Conservation (phyloP, 2,888 invertebrate genomes). For the Danaus chrysippus region DNA sequence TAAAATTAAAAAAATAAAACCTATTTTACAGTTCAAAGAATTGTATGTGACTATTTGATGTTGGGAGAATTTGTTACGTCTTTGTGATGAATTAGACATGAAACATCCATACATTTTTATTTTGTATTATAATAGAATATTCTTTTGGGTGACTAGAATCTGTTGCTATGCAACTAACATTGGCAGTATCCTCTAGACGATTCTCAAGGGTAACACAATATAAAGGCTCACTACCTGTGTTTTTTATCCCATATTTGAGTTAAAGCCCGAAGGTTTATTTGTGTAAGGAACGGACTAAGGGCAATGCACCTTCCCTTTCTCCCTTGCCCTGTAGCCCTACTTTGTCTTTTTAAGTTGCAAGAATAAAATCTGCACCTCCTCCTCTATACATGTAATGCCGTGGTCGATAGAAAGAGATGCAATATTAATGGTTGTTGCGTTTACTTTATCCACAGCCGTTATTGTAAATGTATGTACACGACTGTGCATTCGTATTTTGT, state of each 20-base stretch:
- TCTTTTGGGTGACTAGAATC: neutral
- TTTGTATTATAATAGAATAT: neutral
- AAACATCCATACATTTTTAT: no score
- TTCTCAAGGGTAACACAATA: conserved; percentile 70
- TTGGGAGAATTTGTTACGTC: no score
- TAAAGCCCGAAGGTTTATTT: conserved; percentile 68
- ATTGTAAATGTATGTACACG: conserved; percentile 46
- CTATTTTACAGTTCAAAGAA: no score
- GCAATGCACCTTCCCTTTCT: conserved; percentile 75
- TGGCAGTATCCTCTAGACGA: conserved; percentile 64
- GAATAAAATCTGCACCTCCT: conserved; percentile 56
- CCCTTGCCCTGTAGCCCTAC: conserved; percentile 78
- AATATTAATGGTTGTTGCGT: conserved; percentile 55
- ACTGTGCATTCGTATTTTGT: conserved; percentile 60
- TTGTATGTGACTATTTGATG: no score
- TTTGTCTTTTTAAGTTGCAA: conserved; percentile 65
- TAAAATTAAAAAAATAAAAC: no score
- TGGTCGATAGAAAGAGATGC: conserved; percentile 69
- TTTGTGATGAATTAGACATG: no score
- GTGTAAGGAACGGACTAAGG: conserved; percentile 65
- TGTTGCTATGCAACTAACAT: conserved; percentile 20
- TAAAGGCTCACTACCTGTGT: conserved; percentile 72
- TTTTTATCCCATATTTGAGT: conserved; percentile 67
- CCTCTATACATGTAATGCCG: conserved; percentile 47
- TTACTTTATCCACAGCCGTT: conserved; percentile 60